Conservation (phyloP, 2,797 vertebrate genomes). For the Eleutherodactylus coqui region DNA sequence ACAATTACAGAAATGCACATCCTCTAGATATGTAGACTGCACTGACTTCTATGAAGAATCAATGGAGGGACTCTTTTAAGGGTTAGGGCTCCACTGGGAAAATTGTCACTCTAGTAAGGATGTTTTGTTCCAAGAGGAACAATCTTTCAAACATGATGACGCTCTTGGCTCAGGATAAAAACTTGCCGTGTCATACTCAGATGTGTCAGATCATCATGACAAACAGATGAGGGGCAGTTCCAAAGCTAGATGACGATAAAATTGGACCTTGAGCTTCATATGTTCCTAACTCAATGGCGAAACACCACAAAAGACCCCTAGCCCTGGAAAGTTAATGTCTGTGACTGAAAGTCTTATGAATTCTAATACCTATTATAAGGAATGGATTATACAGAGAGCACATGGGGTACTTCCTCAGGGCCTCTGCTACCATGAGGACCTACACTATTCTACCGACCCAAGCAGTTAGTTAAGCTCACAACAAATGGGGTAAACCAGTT, state of each 20-base stretch:
- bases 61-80: constrained; percentile 15
- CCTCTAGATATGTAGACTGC: constrained; percentile 10
- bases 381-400: not conserved
- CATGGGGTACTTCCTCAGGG: not conserved
- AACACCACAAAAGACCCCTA: not conserved
- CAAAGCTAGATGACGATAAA: not conserved
- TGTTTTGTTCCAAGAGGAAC: constrained; percentile 3
- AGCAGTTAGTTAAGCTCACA: not conserved
- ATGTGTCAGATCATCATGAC: not conserved
- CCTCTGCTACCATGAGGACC: not conserved
- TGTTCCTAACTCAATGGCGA: not conserved
- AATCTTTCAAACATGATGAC: not conserved
- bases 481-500: not conserved
- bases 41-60: constrained; percentile 10
- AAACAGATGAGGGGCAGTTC: not conserved
- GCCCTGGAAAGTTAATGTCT: too few species aligned
- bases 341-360: not conserved
- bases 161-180: not conserved
- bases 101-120: not conserved
- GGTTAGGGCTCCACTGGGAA: constrained; percentile 5
- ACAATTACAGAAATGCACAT: constrained; percentile 35
- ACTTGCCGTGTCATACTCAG: not conserved
- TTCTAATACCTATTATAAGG: not conserved
- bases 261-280: too few species aligned
- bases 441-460: not conserved